phyloP scores from a whole-genome alignment of 2,113 vertebrate genomes.

The Ictalurus furcatus region DNA sequence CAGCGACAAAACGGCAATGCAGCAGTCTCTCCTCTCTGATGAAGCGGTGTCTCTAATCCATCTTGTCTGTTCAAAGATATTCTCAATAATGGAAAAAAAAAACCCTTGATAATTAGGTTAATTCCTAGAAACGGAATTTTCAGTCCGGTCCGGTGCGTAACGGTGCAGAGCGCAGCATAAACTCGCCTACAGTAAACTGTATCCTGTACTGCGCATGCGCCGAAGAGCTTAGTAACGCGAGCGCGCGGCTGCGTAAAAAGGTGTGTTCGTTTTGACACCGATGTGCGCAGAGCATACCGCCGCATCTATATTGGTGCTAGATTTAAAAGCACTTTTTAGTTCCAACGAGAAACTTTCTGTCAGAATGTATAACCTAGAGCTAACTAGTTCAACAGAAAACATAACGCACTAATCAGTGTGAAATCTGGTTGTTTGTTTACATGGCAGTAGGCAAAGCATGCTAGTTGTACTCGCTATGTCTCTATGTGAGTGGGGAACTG shows the following conservation, averaged over 20 bases:
- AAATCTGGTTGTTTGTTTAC: no score
- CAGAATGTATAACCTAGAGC: neutral
- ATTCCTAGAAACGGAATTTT: neutral
- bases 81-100: neutral
- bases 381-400: neutral
- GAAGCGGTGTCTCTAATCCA: neutral
- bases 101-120: no score
- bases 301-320: neutral
- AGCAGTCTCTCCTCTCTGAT: neutral
- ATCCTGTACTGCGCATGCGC: constrained; percentile 1
- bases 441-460: no score
- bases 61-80: neutral
- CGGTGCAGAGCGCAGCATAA: neutral
- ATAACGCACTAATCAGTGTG: no score
- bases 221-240: neutral
- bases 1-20: neutral
- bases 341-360: no score
- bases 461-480: no score
- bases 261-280: neutral
- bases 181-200: neutral
- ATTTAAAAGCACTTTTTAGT: neutral
- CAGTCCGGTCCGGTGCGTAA: neutral
- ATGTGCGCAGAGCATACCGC: neutral
- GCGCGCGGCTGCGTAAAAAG: no score
- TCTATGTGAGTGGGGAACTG: no score